phyloP scores from a whole-genome alignment of 2,797 vertebrate genomes.

The Botia kubotai region DNA sequence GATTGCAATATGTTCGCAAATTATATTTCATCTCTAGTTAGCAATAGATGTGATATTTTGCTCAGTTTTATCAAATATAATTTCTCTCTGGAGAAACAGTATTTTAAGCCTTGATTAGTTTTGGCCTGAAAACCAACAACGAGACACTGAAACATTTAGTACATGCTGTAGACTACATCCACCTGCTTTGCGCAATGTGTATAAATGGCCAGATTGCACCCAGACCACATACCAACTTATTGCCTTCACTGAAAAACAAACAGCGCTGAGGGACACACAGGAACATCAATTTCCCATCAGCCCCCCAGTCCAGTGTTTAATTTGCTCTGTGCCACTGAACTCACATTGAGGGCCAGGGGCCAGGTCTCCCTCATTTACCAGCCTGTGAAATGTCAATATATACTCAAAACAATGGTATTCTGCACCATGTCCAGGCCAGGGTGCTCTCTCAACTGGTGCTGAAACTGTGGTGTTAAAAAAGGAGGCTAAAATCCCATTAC shows the following conservation, averaged over 20 bases:
- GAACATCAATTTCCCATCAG: conserved; percentile 67
- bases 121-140: conserved; percentile 13
- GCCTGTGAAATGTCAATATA: conserved; percentile 74
- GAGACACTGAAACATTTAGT: conserved; percentile 1
- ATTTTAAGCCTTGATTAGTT: conserved; percentile 39
- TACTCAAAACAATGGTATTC: conserved; percentile 68
- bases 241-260: conserved; percentile 63
- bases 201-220: conserved; percentile 18
- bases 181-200: conserved; percentile 19
- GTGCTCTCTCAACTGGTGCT: conserved; percentile 45
- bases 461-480: conserved; percentile 47
- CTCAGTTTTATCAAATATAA: conserved; percentile 28
- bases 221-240: conserved; percentile 51
- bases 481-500: conserved; percentile 46
- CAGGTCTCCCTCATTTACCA: conserved; percentile 68
- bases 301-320: conserved; percentile 67
- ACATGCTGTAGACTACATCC: conserved; percentile 13
- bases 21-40: conserved; percentile 36
- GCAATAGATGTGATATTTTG: conserved; percentile 1
- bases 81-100: conserved; percentile 15
- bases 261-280: conserved; percentile 50
- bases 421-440: conserved; percentile 48
- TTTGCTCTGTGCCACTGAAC: conserved; percentile 70
- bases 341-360: conserved; percentile 48
- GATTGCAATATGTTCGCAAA: conserved; percentile 22